phyloP scores from a whole-genome alignment of 2,113 vertebrate genomes.

The Protobothrops flavoviridis region DNA sequence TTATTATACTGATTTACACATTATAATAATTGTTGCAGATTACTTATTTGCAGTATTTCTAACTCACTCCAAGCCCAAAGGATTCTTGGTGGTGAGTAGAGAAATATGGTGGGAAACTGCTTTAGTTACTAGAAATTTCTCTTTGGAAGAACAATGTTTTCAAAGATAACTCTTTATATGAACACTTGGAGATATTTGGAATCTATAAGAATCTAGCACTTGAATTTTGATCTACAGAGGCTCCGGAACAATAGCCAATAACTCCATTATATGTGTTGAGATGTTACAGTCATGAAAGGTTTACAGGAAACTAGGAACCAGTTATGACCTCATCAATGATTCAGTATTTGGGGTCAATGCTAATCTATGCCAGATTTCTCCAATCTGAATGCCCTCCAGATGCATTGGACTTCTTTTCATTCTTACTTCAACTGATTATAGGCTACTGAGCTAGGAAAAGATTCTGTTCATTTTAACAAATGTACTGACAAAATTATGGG shows the following conservation, averaged over 20 bases:
- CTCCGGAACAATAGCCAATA: not conserved
- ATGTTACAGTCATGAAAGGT: not conserved
- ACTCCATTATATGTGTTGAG: not conserved
- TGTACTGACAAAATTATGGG: not conserved
- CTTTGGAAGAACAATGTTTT: rapidly evolving
- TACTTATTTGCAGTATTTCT: not conserved
- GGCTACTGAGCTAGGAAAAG: not conserved
- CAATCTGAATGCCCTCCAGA: not conserved
- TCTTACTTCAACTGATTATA: not conserved
- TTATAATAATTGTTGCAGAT: no score
- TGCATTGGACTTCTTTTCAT: not conserved
- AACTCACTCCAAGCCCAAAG: not conserved
- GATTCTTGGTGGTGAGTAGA: not conserved
- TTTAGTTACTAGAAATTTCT: not conserved
- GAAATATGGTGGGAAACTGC: not conserved
- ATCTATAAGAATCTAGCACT: not conserved
- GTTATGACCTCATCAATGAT: not conserved
- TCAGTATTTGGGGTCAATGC: not conserved
- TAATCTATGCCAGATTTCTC: not conserved
- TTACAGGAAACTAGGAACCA: not conserved
- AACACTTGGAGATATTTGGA: not conserved
- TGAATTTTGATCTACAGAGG: not conserved
- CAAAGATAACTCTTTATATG: not conserved
- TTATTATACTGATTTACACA: no score
- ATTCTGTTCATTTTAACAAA: not conserved